phyloP scores from a whole-genome alignment of 2,888 invertebrate species.

The Lydus trimaculatus region DNA sequence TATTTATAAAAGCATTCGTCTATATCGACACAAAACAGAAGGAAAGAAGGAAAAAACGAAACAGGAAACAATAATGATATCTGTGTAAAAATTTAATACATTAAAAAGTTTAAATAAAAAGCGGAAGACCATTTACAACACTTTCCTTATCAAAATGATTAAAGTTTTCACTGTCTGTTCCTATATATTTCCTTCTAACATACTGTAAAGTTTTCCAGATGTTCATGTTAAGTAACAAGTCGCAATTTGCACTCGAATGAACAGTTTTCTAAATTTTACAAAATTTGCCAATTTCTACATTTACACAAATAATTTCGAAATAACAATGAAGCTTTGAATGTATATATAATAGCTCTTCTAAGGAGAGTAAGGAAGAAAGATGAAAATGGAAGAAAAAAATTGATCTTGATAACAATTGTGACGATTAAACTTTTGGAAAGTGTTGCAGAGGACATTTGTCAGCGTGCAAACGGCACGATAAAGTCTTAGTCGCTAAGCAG shows the following conservation, averaged over 20 bases:
- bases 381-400: background rate
- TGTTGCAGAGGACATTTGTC: conserved; percentile 8
- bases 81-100: too few relatives aligned
- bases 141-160: background rate
- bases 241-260: too few relatives aligned
- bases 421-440: conserved; percentile 5
- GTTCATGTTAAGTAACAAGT: too few relatives aligned
- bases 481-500: conserved; percentile 17
- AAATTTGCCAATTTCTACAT: too few relatives aligned
- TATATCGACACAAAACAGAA: background rate
- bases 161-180: too few relatives aligned
- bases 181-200: too few relatives aligned
- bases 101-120: too few relatives aligned
- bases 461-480: conserved; percentile 13
- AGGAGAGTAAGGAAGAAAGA: conserved; percentile 13
- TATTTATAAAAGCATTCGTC: conserved; percentile 25
- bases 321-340: too few relatives aligned
- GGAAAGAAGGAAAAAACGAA: background rate
- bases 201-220: too few relatives aligned
- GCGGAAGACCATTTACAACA: background rate
- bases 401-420: conserved; percentile 6
- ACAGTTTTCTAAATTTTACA: too few relatives aligned
- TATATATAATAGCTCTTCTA: too few relatives aligned
- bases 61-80: background rate
- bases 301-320: too few relatives aligned